Percentiles rank a stretch among this genome's conserved stretches.
These are phyloP conservation scores for Neocrepidodera transversa DNA, from an alignment of 2,888 invertebrate genomes.

Conservation along the genomic window DNA sequence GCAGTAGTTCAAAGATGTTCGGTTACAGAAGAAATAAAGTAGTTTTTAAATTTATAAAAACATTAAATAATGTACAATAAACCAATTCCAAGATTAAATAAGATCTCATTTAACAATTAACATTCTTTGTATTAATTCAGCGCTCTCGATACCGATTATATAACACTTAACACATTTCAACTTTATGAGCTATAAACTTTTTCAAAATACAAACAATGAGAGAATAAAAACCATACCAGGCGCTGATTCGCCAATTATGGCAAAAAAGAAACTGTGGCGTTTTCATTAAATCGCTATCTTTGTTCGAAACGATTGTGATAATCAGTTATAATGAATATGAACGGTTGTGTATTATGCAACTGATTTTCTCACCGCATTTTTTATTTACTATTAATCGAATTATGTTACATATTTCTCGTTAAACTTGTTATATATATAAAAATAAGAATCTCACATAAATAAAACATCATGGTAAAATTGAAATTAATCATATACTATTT, in stretches of 20 bases:
- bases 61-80: too few species aligned
- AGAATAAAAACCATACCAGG: slow-evolving; percentile 1
- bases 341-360: slow-evolving; percentile 11
- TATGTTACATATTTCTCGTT: slow-evolving; percentile 2
- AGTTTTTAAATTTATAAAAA: too few species aligned
- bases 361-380: slow-evolving; percentile 18
- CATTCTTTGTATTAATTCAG: background rate
- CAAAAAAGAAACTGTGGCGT: slow-evolving; percentile 10
- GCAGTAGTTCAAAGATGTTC: too few species aligned
- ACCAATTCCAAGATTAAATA: too few species aligned
- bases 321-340: slow-evolving; percentile 12
- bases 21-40: too few species aligned
- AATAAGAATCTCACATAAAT: too few species aligned
- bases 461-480: too few species aligned
- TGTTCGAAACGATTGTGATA: slow-evolving; percentile 12
- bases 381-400: slow-evolving; percentile 1
- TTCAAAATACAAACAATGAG: slow-evolving; percentile 4
- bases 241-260: slow-evolving; percentile 9
- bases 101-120: background rate
- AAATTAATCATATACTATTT: too few species aligned
- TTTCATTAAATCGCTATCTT: slow-evolving; percentile 6
- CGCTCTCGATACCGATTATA: background rate
- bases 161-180: slow-evolving; percentile 2
- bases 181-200: background rate
- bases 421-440: too few species aligned